A percentile compares a stretch with the other conserved stretches of the same genome.
Conservation (phyloP, 2,113 vertebrate genomes). For the Microcebus murinus region DNA sequence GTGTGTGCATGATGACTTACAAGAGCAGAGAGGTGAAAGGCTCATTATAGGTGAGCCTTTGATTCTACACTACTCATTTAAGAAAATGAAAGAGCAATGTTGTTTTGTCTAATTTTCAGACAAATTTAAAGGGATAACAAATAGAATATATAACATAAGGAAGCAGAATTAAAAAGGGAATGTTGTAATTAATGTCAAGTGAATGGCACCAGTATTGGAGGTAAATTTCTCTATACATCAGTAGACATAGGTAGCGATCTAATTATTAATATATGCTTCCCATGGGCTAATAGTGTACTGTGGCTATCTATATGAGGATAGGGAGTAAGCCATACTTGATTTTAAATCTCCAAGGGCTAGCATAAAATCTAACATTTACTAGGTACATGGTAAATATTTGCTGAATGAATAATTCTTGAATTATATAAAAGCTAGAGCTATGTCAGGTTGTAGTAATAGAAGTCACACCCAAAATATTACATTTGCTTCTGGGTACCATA, state of each 20-base stretch:
- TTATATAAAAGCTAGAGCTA: not conserved
- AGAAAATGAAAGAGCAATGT: not conserved
- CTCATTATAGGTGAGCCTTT: not conserved
- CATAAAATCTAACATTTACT: not conserved
- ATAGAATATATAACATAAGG: not conserved
- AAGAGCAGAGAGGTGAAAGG: not conserved
- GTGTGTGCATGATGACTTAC: not conserved
- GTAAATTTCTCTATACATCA: not conserved
- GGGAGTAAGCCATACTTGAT: not conserved
- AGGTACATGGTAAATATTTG: slow-evolving; percentile 8
- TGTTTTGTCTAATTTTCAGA: not conserved
- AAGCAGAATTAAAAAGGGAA: not conserved
- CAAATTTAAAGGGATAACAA: not conserved
- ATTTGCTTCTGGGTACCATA: not conserved
- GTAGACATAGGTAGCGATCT: not conserved
- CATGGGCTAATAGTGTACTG: not conserved
- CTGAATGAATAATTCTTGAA: not conserved
- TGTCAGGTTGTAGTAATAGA: not conserved
- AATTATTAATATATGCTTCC: not conserved
- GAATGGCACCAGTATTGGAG: not conserved
- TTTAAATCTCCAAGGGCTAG: not conserved
- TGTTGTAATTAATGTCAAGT: not conserved
- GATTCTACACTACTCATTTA: not conserved
- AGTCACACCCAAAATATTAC: not conserved
- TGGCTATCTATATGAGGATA: not conserved